phyloP scores from a whole-genome alignment of 53 echinoderm and acorn worm genomes.

The Apostichopus leukothele region DNA sequence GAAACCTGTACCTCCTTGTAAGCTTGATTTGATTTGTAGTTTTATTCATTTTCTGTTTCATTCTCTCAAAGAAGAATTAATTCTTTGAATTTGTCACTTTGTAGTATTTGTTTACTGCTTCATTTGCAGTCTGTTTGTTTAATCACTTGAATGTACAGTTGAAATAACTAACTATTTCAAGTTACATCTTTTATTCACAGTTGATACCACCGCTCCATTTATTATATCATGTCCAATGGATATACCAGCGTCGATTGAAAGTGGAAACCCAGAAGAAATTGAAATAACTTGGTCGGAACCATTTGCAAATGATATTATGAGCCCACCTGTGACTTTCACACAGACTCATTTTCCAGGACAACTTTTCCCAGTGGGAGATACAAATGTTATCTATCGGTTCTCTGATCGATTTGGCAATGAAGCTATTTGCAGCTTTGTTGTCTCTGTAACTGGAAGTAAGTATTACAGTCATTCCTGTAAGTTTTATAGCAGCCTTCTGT shows the following conservation, averaged over 20 bases:
- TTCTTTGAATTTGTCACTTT: too few relatives aligned
- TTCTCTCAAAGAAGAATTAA: too few relatives aligned
- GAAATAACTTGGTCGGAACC: not conserved
- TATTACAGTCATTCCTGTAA: not conserved
- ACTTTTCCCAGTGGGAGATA: constrained; percentile 13
- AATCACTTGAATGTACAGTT: too few relatives aligned
- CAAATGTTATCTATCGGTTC: constrained; percentile 56
- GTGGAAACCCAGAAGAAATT: constrained; percentile 8
- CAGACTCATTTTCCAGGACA: constrained; percentile 50
- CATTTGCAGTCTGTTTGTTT: too few relatives aligned
- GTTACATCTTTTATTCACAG: not conserved
- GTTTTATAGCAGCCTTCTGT: too few relatives aligned
- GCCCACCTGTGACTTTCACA: not conserved
- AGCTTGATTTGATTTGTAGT: too few relatives aligned
- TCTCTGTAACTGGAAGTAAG: constrained; percentile 59
- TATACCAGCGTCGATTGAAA: constrained; percentile 40
- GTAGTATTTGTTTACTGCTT: too few relatives aligned
- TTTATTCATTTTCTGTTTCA: too few relatives aligned
- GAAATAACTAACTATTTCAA: too few relatives aligned
- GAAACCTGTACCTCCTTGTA: too few relatives aligned
- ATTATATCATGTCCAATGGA: not conserved
- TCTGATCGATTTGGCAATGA: constrained; percentile 56
- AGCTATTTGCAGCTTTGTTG: constrained; percentile 57
- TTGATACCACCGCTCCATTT: constrained; percentile 37
- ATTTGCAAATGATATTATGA: constrained; percentile 22